Percentiles rank a stretch among this genome's conserved stretches.
Conservation (phyloP, 2,888 invertebrate genomes). For the Tetranychus truncatus region DNA sequence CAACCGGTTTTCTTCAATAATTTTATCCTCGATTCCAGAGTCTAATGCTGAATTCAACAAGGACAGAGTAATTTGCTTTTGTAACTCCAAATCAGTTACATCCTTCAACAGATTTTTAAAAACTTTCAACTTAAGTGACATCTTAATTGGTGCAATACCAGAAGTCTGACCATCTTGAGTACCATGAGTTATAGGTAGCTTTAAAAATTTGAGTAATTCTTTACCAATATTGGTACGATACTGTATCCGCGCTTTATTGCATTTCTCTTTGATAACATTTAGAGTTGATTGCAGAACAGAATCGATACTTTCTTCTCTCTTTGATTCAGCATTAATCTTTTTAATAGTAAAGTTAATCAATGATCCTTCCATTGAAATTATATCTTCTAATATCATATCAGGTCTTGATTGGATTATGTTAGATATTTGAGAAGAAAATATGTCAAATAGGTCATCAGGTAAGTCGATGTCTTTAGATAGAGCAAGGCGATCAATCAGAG, state of each 20-base stretch:
- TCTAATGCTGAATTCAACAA: conserved; percentile 21
- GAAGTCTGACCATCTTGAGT: neutral
- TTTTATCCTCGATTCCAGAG: conserved; percentile 13
- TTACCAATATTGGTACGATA: conserved; percentile 26
- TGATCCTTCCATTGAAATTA: conserved; percentile 82
- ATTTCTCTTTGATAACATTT: conserved; percentile 20
- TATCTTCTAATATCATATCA: conserved; percentile 88
- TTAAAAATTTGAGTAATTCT: conserved; percentile 75
- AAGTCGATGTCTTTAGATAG: conserved; percentile 62
- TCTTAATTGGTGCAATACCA: conserved; percentile 19
- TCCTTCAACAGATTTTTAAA: conserved; percentile 20
- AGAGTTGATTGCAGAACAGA: conserved; percentile 16
- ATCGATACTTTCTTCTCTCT: conserved; percentile 20
- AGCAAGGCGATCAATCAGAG: conserved; percentile 54
- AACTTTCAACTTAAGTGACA: conserved; percentile 20
- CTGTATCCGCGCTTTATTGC: conserved; percentile 8
- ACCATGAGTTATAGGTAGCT: conserved; percentile 47
- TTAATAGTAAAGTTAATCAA: conserved; percentile 83
- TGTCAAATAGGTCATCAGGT: conserved; percentile 91
- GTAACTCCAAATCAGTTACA: conserved; percentile 15
- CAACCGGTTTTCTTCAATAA: conserved; percentile 16
- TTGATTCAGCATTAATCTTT: conserved; percentile 20
- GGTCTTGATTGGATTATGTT: conserved; percentile 81
- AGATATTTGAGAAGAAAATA: conserved; percentile 91
- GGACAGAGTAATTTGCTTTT: conserved; percentile 20